These are phyloP conservation scores for Leptopterna dolabrata DNA, from an alignment of 2,888 invertebrate species.

Conservation along the genomic window DNA sequence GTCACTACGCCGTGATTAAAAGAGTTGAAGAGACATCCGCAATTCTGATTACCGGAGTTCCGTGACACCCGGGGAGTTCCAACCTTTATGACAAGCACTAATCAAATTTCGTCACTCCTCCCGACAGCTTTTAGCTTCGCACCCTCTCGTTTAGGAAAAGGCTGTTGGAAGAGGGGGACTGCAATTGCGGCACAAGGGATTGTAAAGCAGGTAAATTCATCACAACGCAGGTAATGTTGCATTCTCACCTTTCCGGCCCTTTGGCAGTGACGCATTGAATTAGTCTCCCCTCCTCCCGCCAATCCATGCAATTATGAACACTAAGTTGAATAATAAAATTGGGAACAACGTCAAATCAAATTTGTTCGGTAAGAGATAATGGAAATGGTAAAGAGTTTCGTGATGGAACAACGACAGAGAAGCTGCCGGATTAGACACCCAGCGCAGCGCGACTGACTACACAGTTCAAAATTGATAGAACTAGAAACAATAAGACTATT, in stretches of 20 bases:
- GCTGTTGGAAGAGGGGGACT: background rate
- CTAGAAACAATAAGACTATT: no score
- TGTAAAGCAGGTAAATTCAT: background rate
- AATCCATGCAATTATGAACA: background rate
- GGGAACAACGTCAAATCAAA: background rate
- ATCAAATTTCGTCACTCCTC: background rate
- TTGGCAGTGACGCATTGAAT: background rate
- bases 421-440: no score
- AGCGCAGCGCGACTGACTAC: no score
- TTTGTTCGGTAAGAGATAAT: background rate
- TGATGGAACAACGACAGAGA: background rate
- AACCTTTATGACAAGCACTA: background rate
- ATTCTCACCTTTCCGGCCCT: background rate
- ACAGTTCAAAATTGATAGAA: no score
- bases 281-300: background rate
- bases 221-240: background rate
- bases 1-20: background rate
- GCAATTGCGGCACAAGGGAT: background rate
- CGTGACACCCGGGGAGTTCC: background rate
- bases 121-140: background rate
- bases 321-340: background rate
- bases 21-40: background rate
- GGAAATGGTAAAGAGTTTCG: background rate
- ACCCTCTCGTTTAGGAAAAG: background rate
- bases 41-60: background rate